These are phyloP conservation scores for Rhinella marina DNA, from an alignment of 2,797 vertebrate species.

Conservation along the genomic window DNA sequence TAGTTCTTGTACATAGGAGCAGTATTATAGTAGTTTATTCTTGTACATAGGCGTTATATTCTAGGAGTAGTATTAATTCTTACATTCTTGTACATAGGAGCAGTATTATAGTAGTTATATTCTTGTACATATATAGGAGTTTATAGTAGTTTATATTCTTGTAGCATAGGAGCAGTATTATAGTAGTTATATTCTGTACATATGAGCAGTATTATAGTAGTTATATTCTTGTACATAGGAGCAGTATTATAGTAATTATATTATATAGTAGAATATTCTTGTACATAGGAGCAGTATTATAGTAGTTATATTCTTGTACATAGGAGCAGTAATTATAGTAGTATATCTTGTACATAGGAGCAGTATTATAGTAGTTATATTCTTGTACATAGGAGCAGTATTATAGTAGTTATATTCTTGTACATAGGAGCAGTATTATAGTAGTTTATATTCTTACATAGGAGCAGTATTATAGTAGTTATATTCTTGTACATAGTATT, in stretches of 20 bases:
- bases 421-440: background rate
- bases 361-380: constrained; percentile 11
- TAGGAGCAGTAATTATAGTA: background rate
- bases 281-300: background rate
- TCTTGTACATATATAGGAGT: background rate
- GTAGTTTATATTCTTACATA: constrained; percentile 3
- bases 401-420: constrained; percentile 3
- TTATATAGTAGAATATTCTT: too few species aligned
- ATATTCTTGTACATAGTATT: background rate
- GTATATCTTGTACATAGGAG: background rate
- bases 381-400: background rate
- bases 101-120: constrained; percentile 5
- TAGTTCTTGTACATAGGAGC: background rate
- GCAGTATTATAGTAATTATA: background rate
- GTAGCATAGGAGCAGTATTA: background rate
- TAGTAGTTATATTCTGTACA: background rate
- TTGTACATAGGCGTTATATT: background rate
- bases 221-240: too few species aligned
- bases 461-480: background rate
- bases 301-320: too few species aligned
- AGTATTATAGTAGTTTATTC: constrained; percentile 5
- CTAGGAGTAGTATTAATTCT: too few species aligned
- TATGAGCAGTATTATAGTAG: background rate
- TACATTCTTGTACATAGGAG: constrained; percentile 1
- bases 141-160: too few species aligned